phyloP scores from a whole-genome alignment of 2,113 vertebrate genomes.

The Heterocephalus glaber region DNA sequence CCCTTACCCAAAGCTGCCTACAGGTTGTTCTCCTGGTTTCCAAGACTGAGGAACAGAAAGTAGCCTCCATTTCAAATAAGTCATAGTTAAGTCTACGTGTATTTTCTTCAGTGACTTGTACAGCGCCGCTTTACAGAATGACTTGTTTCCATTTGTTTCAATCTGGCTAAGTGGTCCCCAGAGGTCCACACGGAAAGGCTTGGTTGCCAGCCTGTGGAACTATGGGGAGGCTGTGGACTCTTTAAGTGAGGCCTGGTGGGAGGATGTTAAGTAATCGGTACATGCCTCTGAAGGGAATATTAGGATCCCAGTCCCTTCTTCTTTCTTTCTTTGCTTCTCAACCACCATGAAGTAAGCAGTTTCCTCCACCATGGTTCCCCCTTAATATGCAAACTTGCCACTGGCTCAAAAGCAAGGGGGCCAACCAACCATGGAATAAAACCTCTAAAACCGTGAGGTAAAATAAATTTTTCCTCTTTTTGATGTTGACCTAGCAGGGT shows the following conservation, averaged over 20 bases:
- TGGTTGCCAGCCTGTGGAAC: neutral
- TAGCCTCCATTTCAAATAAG: neutral
- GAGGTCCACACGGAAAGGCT: neutral
- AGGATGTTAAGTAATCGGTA: neutral
- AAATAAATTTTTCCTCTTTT: neutral
- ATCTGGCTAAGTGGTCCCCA: neutral
- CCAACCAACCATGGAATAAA: neutral
- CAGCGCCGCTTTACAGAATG: neutral
- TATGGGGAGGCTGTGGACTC: neutral
- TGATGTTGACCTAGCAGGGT: neutral
- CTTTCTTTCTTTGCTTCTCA: neutral
- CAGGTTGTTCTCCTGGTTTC: neutral
- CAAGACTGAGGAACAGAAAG: neutral
- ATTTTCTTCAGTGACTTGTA: neutral
- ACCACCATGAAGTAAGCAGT: neutral
- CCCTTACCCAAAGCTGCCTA: neutral
- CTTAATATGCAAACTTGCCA: neutral
- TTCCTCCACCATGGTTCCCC: neutral
- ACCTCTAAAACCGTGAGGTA: neutral
- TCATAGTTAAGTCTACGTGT: neutral
- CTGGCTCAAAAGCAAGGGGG: neutral
- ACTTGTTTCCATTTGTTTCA: neutral
- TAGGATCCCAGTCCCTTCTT: neutral
- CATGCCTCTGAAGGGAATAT: neutral
- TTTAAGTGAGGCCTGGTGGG: neutral